Evolutionary conservation across 1,140 invertebrate species (phyloP), one percentile per base, ranked within the genome.

Genomic region (Drosophila mauritiana): DNA sequence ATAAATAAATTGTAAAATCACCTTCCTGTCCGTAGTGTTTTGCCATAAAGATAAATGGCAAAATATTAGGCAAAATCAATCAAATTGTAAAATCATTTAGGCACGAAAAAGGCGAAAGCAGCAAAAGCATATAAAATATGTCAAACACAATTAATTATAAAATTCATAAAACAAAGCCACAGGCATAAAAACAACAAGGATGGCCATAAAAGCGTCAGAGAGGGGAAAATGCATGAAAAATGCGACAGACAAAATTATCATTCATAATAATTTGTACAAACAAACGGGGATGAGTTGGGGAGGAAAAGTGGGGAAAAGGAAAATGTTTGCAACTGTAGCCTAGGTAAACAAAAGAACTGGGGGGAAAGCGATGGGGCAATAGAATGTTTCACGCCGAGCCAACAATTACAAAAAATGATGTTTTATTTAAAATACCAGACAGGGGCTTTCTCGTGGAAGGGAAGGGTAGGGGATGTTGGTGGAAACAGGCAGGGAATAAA

Each of bases 211-310:
- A 80, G 51, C 61, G 58, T 63, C 73, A 78, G 51, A 73, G 31
- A 46, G 58, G 63, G 58, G 64, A 62, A 78, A 68, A 74, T 79
- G 25, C 55, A 78, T 89, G 73, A 85, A 80, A 89, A 84, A 80
- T 86, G 75, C 57, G 72, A 49, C 69, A 78, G 79, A 83, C 83
- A 82, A 85, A 85, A 86, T 86, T 78, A 78, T 86, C 82, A 81
- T 78, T 81, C 69, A 86, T 72, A 85, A 70, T 85, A 85, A 85
- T 85, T 88, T 88, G 83, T 88, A 63, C 67, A 86, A 79, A 89
- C 72, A 80, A 62, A 75, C 25, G 12, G 34, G 40, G 34, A 27
- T 22, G 15, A 15, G 37, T 31, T 34, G 42, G 36, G 48, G 37
- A 22, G 48, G 37, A 22, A 6, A 40, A 11, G 12, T 5, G 7